Evolutionary conservation across 35 echinoderm and acorn worm genomes (phyloP).

Genomic region (Lytechinus variegatus): DNA sequence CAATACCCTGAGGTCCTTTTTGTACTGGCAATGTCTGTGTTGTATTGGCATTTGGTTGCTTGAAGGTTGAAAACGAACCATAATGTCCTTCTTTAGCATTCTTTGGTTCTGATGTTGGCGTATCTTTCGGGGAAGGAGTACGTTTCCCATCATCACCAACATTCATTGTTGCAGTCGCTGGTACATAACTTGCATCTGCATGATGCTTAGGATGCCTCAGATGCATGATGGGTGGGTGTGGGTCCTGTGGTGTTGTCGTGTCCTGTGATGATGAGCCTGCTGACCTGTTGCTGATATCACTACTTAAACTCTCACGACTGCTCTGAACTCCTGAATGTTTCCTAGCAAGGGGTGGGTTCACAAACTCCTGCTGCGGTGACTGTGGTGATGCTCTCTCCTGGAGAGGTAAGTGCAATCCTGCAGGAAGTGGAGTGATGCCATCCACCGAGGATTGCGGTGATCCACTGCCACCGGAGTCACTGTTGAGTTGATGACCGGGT

Average conservation of each 20-base stretch:
- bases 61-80: conserved; percentile 92
- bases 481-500: conserved; percentile 65
- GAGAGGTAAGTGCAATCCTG: conserved; percentile 22
- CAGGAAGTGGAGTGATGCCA: conserved; percentile 58
- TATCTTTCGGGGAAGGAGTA: background rate
- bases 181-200: conserved; percentile 65
- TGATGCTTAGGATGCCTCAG: conserved; percentile 42
- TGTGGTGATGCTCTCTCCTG: conserved; percentile 56
- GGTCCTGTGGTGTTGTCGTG: conserved; percentile 31
- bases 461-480: conserved; percentile 66
- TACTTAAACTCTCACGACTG: conserved; percentile 89
- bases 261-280: conserved; percentile 67
- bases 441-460: conserved; percentile 80
- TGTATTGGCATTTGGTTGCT: conserved; percentile 69
- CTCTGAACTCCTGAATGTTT: conserved; percentile 65
- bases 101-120: conserved; percentile 47
- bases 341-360: conserved; percentile 46
- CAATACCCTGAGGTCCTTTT: conserved; percentile 78
- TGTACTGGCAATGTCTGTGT: conserved; percentile 1
- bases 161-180: conserved; percentile 59
- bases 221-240: conserved; percentile 13
- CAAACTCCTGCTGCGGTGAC: conserved; percentile 57
- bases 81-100: conserved; percentile 54
- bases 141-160: conserved; percentile 34
- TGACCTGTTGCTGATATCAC: conserved; percentile 83